Evolutionary conservation across 2,113 vertebrate genomes (phyloP).

Genomic region (Bagarius yarrelli): DNA sequence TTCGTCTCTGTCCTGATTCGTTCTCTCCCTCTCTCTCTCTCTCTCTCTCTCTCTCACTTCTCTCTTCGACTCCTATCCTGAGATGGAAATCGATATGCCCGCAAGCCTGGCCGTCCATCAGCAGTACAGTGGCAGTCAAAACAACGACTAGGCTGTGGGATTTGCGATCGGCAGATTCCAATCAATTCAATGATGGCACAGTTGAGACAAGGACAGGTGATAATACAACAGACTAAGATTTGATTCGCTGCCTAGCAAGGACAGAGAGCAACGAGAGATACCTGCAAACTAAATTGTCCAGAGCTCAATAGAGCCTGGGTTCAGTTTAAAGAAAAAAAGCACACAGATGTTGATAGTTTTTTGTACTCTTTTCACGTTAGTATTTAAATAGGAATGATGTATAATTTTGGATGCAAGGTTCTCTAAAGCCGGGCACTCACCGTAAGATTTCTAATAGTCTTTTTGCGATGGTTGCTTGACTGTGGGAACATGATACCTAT

Average conservation of each 20-base stretch:
- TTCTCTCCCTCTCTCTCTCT: conserved; percentile 4
- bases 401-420: background rate
- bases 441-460: too few species aligned
- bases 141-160: conserved; percentile 38
- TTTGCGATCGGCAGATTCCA: conserved; percentile 34
- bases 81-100: conserved; percentile 50
- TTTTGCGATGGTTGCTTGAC: too few species aligned
- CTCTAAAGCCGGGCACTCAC: background rate
- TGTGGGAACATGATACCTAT: too few species aligned
- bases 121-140: conserved; percentile 42
- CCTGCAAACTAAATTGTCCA: background rate
- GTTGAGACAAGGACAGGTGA: conserved; percentile 64
- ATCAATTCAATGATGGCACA: conserved; percentile 52
- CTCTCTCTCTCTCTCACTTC: background rate
- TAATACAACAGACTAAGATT: conserved; percentile 61
- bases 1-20: conserved; percentile 27
- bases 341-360: background rate
- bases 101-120: conserved; percentile 47
- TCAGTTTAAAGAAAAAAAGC: background rate
- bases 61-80: conserved; percentile 22
- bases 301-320: background rate
- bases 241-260: conserved; percentile 46
- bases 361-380: background rate
- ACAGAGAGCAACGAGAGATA: conserved; percentile 8
- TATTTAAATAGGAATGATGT: background rate